phyloP scores from a whole-genome alignment of 2,888 invertebrate species.

The Heliconius cydno region DNA sequence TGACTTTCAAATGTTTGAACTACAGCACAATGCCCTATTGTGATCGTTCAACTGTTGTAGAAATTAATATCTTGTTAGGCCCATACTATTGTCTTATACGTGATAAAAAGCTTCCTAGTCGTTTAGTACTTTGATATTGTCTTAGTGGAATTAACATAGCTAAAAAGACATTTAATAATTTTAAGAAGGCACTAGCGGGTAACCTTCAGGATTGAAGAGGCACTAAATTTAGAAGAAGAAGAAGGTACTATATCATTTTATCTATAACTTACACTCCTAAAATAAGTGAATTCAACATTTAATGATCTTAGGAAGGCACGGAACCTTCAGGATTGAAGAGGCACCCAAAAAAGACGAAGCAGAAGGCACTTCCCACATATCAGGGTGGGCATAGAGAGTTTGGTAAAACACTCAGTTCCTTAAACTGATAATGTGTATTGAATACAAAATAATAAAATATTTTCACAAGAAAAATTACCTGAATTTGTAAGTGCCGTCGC shows the following conservation, averaged over 20 bases:
- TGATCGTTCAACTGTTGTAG: slow-evolving; percentile 35
- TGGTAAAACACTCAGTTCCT: too few relatives aligned
- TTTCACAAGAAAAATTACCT: slow-evolving; percentile 68
- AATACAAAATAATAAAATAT: background rate
- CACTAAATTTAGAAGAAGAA: background rate
- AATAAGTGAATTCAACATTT: too few relatives aligned
- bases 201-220: background rate
- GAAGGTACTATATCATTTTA: too few relatives aligned
- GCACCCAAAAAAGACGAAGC: too few relatives aligned
- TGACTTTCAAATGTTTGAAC: slow-evolving; percentile 40
- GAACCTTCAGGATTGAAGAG: too few relatives aligned
- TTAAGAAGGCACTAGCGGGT: too few relatives aligned
- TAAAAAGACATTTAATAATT: background rate
- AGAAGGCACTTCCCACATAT: too few relatives aligned
- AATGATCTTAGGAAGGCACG: too few relatives aligned
- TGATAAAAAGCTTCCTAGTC: slow-evolving; percentile 19
- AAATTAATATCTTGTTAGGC: slow-evolving; percentile 34
- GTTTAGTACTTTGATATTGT: slow-evolving; percentile 2
- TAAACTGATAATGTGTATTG: background rate
- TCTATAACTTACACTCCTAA: background rate
- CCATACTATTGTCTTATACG: slow-evolving; percentile 18
- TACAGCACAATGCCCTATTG: slow-evolving; percentile 42
- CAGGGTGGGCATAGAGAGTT: too few relatives aligned
- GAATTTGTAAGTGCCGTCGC: slow-evolving; percentile 86
- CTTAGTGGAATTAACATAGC: background rate